A percentile compares a stretch with the other conserved stretches of the same genome.
Conservation (phyloP, 2,888 invertebrate species). For the Diplazon laetatorius region DNA sequence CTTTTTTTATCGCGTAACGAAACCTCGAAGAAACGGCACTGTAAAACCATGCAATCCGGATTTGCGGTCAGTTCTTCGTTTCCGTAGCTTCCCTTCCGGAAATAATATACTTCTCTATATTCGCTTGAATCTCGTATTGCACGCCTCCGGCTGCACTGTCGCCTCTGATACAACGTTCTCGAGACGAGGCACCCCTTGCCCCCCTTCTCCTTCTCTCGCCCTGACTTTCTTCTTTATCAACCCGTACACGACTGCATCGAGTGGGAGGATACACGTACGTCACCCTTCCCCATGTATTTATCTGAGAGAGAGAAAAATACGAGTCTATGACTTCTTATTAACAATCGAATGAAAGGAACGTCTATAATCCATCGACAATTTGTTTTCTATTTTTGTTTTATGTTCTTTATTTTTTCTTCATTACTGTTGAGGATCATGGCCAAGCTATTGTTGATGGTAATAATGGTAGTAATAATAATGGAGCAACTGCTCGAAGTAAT, state of each 20-base stretch:
- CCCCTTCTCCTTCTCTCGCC: too few relatives aligned
- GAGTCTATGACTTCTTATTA: too few relatives aligned
- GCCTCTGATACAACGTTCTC: neutral
- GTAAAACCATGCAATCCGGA: slow-evolving; percentile 17
- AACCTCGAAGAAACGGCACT: slow-evolving; percentile 48
- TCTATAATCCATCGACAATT: neutral
- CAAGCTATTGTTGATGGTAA: too few relatives aligned
- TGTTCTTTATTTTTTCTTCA: too few relatives aligned
- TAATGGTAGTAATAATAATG: too few relatives aligned
- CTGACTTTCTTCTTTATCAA: slow-evolving; percentile 1
- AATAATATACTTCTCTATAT: slow-evolving; percentile 39
- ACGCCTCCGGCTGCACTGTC: neutral
- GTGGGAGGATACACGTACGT: neutral
- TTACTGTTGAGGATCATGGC: too few relatives aligned
- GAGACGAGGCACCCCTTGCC: neutral
- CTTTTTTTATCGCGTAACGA: slow-evolving; percentile 25
- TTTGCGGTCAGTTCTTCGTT: slow-evolving; percentile 15
- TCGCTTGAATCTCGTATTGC: slow-evolving; percentile 11
- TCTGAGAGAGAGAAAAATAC: neutral
- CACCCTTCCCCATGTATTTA: neutral
- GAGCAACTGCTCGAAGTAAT: too few relatives aligned
- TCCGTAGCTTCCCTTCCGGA: slow-evolving; percentile 6
- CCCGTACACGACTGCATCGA: slow-evolving; percentile 2
- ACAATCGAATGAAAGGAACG: neutral
- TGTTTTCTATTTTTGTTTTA: too few relatives aligned